phyloP scores from a whole-genome alignment of 2,888 invertebrate species.

The Darwinula stevensoni region DNA sequence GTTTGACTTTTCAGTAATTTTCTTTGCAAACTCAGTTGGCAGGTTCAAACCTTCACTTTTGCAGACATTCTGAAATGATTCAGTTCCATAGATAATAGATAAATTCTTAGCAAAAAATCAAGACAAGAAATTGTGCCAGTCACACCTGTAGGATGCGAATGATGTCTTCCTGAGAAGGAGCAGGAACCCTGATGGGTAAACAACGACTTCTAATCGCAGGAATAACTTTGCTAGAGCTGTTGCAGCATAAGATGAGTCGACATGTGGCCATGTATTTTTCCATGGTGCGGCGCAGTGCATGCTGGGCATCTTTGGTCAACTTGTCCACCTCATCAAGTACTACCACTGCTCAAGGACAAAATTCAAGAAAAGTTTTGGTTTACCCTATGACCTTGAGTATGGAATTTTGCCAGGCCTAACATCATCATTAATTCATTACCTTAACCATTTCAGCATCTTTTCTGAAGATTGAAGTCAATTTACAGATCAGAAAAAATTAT shows the following conservation, averaged over 20 bases:
- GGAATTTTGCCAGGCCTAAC: too few relatives aligned
- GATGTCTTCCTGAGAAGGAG: slow-evolving; percentile 52
- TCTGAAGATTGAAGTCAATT: too few relatives aligned
- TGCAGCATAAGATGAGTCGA: slow-evolving; percentile 69
- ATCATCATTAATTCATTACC: too few relatives aligned
- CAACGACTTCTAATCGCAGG: slow-evolving; percentile 92
- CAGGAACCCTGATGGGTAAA: slow-evolving; percentile 62
- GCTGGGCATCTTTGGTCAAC: slow-evolving; percentile 87
- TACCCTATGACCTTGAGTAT: too few relatives aligned
- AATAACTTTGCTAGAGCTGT: slow-evolving; percentile 77
- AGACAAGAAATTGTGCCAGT: too few relatives aligned
- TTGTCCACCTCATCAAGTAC: slow-evolving; percentile 81
- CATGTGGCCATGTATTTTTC: slow-evolving; percentile 92
- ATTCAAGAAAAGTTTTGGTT: not conserved
- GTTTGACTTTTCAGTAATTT: slow-evolving; percentile 44
- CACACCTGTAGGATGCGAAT: slow-evolving; percentile 23
- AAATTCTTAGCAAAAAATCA: too few relatives aligned
- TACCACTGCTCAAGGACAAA: slow-evolving; percentile 31
- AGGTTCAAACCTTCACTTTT: slow-evolving; percentile 51
- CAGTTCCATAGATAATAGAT: too few relatives aligned
- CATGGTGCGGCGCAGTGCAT: slow-evolving; percentile 91
- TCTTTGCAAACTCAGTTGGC: slow-evolving; percentile 39
- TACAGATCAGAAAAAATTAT: too few relatives aligned
- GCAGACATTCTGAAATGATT: slow-evolving; percentile 26
- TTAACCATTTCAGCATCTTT: too few relatives aligned